These are phyloP conservation scores for Drosophila biarmipes DNA, from an alignment of 1,140 invertebrate genomes.

Conservation along the genomic window DNA sequence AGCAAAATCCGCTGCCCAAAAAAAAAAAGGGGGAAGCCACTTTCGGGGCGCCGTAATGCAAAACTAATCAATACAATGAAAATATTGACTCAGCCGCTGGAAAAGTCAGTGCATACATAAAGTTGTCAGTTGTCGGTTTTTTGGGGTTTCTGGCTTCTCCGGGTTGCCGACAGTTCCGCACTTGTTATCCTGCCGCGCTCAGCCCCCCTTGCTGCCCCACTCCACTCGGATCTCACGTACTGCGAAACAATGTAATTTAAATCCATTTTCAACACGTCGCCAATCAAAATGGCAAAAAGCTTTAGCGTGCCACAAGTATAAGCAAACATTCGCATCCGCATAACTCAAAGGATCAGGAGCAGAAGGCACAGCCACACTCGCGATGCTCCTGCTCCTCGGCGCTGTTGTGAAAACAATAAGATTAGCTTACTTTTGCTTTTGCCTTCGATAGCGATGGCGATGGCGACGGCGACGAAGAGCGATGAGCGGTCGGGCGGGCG, in stretches of 20 bases:
- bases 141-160: slow-evolving; percentile 6
- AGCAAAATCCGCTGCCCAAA: slow-evolving; percentile 62
- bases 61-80: slow-evolving; percentile 79
- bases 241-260: slow-evolving; percentile 79
- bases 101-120: slow-evolving; percentile 65
- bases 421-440: slow-evolving; percentile 76
- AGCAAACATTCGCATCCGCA: slow-evolving; percentile 62
- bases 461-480: slow-evolving; percentile 8
- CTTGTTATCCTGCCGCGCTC: slow-evolving; percentile 41
- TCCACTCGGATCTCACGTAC: slow-evolving; percentile 20
- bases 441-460: neutral
- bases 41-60: slow-evolving; percentile 53
- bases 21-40: slow-evolving; percentile 36
- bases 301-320: slow-evolving; percentile 58
- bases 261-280: slow-evolving; percentile 82
- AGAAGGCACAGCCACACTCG: slow-evolving; percentile 6
- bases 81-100: slow-evolving; percentile 67
- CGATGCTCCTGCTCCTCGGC: slow-evolving; percentile 5
- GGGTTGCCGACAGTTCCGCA: slow-evolving; percentile 1
- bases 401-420: slow-evolving; percentile 80
- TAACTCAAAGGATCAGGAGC: slow-evolving; percentile 77
- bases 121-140: slow-evolving; percentile 57
- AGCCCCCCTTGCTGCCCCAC: slow-evolving; percentile 24
- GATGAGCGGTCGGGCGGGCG: slow-evolving; percentile 16
- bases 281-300: slow-evolving; percentile 81